A percentile compares a stretch with the other conserved stretches of the same genome.
Evolutionary conservation across 2,113 vertebrate genomes (phyloP).

Genomic region (Ascaphus truei): DNA sequence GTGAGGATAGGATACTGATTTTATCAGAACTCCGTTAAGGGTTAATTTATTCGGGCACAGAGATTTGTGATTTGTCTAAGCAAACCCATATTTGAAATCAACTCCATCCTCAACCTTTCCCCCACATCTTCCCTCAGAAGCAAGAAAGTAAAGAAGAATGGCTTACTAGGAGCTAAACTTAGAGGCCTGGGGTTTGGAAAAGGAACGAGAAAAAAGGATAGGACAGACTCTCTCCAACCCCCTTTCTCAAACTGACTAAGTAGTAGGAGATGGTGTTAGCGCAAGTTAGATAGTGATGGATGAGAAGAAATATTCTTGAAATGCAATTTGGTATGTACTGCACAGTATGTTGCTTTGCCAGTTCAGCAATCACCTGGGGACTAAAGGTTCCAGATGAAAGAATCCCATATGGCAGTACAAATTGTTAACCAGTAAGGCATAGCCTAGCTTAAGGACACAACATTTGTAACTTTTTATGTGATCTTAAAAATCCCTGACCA

Average conservation of each 20-base stretch:
- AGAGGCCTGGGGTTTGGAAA: too few species aligned
- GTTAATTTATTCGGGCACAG: too few species aligned
- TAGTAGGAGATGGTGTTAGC: neutral
- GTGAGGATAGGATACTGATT: too few species aligned
- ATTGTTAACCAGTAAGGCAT: conserved; percentile 22
- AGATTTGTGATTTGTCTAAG: too few species aligned
- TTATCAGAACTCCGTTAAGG: too few species aligned
- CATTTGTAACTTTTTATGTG: conserved; percentile 3
- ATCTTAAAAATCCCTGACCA: conserved; percentile 24
- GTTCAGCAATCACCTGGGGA: conserved; percentile 12
- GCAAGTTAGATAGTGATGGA: conserved; percentile 7
- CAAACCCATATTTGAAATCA: too few species aligned
- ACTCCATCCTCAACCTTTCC: too few species aligned
- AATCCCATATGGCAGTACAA: conserved; percentile 25
- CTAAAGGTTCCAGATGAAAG: conserved; percentile 27
- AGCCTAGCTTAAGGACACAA: conserved; percentile 2
- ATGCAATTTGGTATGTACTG: conserved; percentile 14
- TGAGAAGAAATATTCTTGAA: conserved; percentile 13
- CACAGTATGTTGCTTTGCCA: conserved; percentile 25
- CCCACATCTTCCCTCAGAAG: too few species aligned
- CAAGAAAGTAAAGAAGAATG: too few species aligned
- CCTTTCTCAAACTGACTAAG: neutral
- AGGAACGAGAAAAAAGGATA: too few species aligned
- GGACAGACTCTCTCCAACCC: neutral
- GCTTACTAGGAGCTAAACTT: too few species aligned